Conservation (phyloP, 2,888 invertebrate genomes). For the Calephelis perditalis region DNA sequence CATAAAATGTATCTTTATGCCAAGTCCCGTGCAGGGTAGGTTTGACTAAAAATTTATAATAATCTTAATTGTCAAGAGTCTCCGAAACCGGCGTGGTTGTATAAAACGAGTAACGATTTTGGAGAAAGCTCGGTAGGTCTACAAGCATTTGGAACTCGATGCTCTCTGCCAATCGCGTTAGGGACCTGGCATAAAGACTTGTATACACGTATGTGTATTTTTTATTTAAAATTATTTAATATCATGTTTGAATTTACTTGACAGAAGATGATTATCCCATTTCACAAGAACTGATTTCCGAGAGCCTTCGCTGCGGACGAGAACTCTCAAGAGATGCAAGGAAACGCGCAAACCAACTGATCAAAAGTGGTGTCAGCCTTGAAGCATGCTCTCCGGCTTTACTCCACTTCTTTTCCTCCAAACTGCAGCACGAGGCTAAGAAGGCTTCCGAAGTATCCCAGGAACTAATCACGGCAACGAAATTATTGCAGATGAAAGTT, state of each 20-base stretch:
- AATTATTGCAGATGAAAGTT: slow-evolving; percentile 61
- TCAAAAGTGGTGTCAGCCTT: slow-evolving; percentile 50
- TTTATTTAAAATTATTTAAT: too few relatives aligned
- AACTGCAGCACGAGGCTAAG: slow-evolving; percentile 47
- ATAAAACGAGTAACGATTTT: too few relatives aligned
- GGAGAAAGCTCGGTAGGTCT: too few relatives aligned
- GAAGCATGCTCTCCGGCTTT: slow-evolving; percentile 53
- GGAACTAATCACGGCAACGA: slow-evolving; percentile 61
- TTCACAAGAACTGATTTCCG: slow-evolving; percentile 75
- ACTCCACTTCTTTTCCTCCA: slow-evolving; percentile 58
- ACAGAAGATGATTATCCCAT: slow-evolving; percentile 71
- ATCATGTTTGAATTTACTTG: not conserved
- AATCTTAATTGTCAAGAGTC: too few relatives aligned
- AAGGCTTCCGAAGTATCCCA: slow-evolving; percentile 55
- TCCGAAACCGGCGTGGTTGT: too few relatives aligned
- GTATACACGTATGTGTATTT: too few relatives aligned
- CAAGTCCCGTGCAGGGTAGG: too few relatives aligned
- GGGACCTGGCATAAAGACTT: too few relatives aligned
- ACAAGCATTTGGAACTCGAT: too few relatives aligned
- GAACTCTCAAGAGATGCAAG: slow-evolving; percentile 52
- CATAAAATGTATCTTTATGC: too few relatives aligned
- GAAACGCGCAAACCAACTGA: slow-evolving; percentile 53
- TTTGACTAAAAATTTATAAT: too few relatives aligned
- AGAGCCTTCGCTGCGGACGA: slow-evolving; percentile 55
- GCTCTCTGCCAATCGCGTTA: too few relatives aligned